Base-by-base conservation (phyloP, 1,140 invertebrate species). In the Musca vetustissima region DNA sequence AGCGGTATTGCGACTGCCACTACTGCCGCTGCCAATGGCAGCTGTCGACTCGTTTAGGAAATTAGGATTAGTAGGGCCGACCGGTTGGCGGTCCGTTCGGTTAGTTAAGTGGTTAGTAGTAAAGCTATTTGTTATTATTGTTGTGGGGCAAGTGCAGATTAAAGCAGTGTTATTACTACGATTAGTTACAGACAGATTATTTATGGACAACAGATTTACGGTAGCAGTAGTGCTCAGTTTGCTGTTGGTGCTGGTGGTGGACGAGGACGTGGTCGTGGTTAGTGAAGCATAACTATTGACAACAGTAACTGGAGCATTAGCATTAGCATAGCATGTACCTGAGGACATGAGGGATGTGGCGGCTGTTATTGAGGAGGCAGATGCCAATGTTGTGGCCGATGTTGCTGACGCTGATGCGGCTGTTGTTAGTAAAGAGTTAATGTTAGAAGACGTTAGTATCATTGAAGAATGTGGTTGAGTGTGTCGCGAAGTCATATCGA, bases 81-180 rank as follows among this genome's bases (percentile, higher is more conserved):
- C 36, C 36, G 6, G 6, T 7, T 69, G 69, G 73, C 70, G 22
- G 67, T 74, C 69, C n/a, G n/a, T n/a, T n/a, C n/a, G n/a, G 72
- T 69, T 73, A 71, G 70, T 70, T 72, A 43, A 67, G 49, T 69
- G 72, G 49, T 71, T 69, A 72, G 73, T 75, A 76, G 72, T 73
- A 69, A 72, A 71, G 13, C 17, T 49, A 61, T 75, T 77, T 76
- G 73, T 72, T 69, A 66, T 66, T 21, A 67, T 67, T 66, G 49
- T 68, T 70, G 70, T 25, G 17, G 74, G 76, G 77, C 75, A 79
- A 78, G 78, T 79, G 77, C 75, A 79, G 75, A 73, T 74, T 70
- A 74, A 77, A 77, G 74, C 65, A 32, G 69, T 67, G 47, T 67
- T 71, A n/a, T n/a, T n/a, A 55, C 49, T 61, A 73, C 70, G 50